Evolutionary conservation across 1,140 invertebrate genomes (phyloP).

Genomic region (Phortica variegata): DNA sequence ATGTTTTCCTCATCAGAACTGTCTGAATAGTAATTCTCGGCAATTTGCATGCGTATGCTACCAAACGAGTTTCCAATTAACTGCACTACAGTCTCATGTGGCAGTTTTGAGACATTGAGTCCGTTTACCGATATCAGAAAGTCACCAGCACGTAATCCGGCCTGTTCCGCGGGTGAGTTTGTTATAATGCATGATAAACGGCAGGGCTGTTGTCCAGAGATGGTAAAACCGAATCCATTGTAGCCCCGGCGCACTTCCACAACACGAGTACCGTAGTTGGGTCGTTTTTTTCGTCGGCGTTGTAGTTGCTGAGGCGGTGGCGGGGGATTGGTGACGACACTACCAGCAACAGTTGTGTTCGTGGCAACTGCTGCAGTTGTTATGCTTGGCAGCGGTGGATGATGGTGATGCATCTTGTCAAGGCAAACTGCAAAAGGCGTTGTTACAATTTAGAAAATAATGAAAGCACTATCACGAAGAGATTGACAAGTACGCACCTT

Average conservation of each 20-base stretch:
- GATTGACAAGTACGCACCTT: constrained; percentile 24
- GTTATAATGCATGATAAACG: constrained; percentile 84
- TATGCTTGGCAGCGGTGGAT: constrained; percentile 37
- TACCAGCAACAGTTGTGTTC: constrained; percentile 3
- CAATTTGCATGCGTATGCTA: constrained; percentile 76
- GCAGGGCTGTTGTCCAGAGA: constrained; percentile 90
- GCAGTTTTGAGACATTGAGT: constrained; percentile 81
- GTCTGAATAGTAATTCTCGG: constrained; percentile 85
- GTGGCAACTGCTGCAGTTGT: background rate
- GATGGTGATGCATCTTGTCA: constrained; percentile 37
- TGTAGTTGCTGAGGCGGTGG: constrained; percentile 16
- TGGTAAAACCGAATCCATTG: constrained; percentile 89
- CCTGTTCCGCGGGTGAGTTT: constrained; percentile 80
- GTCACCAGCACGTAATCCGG: constrained; percentile 86
- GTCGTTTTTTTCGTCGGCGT: constrained; percentile 56
- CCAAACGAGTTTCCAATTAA: constrained; percentile 84
- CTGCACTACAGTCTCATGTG: constrained; percentile 90
- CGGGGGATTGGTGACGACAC: too few species aligned
- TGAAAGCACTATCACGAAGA: constrained; percentile 6
- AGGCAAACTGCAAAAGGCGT: constrained; percentile 22
- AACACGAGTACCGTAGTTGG: constrained; percentile 67
- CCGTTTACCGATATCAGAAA: constrained; percentile 90
- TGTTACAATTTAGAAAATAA: background rate
- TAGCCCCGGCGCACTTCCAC: constrained; percentile 82
- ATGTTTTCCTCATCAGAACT: constrained; percentile 60